Evolutionary conservation across 2,797 vertebrate genomes (phyloP).

Genomic region (Okamejei kenojei): DNA sequence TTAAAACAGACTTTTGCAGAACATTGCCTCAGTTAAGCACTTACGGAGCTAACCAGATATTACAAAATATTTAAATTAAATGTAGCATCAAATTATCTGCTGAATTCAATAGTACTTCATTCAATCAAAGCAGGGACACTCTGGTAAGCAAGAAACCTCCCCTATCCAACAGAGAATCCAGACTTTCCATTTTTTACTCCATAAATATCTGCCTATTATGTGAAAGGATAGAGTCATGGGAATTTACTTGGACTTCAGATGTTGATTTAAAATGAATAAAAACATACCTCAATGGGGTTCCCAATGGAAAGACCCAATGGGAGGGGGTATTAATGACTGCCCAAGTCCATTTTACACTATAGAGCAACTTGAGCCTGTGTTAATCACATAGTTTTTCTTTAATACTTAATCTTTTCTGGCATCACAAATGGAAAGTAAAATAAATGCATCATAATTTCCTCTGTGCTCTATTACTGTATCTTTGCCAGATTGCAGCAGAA

Average conservation of each 20-base stretch:
- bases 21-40: not conserved
- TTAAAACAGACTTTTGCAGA: too few species aligned
- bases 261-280: not conserved
- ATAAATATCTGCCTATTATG: not conserved
- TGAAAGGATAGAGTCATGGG: not conserved
- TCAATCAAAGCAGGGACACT: not conserved
- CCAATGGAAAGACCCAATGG: not conserved
- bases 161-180: not conserved
- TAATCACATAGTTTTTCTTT: not conserved
- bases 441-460: not conserved
- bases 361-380: not conserved
- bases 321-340: not conserved
- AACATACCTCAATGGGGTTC: too few species aligned
- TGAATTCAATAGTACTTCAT: not conserved
- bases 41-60: not conserved
- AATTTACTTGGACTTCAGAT: not conserved
- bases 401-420: not conserved
- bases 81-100: not conserved
- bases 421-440: not conserved
- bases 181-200: not conserved
- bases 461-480: not conserved
- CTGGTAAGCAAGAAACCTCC: not conserved
- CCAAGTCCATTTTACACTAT: not conserved
- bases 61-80: not conserved
- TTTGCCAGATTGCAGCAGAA: not conserved